Percentiles rank a stretch among this genome's conserved stretches.
Evolutionary conservation across 2,888 invertebrate genomes (phyloP).

Genomic region (Mythimna lalbum): DNA sequence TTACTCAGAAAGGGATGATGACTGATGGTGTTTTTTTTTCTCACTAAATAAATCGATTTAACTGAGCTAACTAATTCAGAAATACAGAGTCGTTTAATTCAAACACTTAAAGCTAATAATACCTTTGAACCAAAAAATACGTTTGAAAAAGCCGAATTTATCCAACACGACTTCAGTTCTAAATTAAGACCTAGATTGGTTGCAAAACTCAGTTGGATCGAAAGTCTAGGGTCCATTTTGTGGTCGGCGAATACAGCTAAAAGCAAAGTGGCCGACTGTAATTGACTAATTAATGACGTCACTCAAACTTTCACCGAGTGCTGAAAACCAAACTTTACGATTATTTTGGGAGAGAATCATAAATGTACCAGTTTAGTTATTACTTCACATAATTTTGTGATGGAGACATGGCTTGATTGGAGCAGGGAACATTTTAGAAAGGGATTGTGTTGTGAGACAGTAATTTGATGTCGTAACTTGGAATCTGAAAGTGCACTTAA

Average conservation of each 20-base stretch:
- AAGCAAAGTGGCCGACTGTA: slow-evolving; percentile 40
- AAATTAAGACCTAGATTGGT: slow-evolving; percentile 34
- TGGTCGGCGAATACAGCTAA: slow-evolving; percentile 33
- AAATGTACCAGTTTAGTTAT: slow-evolving; percentile 27
- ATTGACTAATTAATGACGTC: slow-evolving; percentile 58
- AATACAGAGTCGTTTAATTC: neutral
- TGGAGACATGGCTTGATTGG: slow-evolving; percentile 7
- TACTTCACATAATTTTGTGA: slow-evolving; percentile 31
- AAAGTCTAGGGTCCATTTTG: slow-evolving; percentile 57
- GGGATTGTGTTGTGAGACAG: slow-evolving; percentile 27
- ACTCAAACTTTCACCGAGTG: slow-evolving; percentile 48
- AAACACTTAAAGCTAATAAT: slow-evolving; percentile 18
- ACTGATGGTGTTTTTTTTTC: too few relatives aligned
- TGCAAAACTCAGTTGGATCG: slow-evolving; percentile 58
- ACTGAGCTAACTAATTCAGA: neutral
- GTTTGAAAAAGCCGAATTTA: slow-evolving; percentile 14
- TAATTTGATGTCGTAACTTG: slow-evolving; percentile 24
- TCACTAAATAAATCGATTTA: neutral
- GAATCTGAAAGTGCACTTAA: slow-evolving; percentile 3
- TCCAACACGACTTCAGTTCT: slow-evolving; percentile 18
- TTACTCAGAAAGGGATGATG: too few relatives aligned
- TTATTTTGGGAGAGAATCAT: slow-evolving; percentile 33
- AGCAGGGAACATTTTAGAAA: slow-evolving; percentile 29
- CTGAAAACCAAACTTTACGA: slow-evolving; percentile 34
- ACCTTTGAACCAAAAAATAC: slow-evolving; percentile 11